Conservation (phyloP, 1,140 invertebrate genomes). For the Carposina sasakii region DNA sequence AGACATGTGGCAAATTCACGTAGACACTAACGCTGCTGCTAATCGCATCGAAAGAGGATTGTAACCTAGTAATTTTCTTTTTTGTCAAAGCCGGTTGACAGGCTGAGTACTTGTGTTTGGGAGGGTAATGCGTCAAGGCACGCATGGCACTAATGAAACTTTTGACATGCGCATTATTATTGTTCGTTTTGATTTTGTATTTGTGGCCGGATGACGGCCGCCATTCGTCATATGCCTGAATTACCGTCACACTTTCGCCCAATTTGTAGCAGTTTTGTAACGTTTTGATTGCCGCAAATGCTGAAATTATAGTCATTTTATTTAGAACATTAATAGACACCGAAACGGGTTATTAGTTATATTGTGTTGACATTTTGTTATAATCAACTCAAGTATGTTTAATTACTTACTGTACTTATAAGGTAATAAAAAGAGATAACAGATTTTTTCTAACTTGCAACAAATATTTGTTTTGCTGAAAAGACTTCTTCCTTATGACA, state of each 20-base stretch:
- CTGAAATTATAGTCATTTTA: constrained; percentile 49
- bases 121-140: constrained; percentile 23
- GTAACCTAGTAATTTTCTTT: constrained; percentile 30
- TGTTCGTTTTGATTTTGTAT: constrained; percentile 14
- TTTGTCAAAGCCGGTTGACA: constrained; percentile 25
- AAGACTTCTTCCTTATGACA: no score
- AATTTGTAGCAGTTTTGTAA: constrained; percentile 50
- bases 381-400: no score
- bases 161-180: constrained; percentile 52
- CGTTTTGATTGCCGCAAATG: constrained; percentile 45
- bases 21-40: no score
- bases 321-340: no score
- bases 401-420: no score
- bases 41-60: no score
- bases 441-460: no score
- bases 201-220: constrained; percentile 32
- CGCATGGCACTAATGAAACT: constrained; percentile 23
- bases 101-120: constrained; percentile 15
- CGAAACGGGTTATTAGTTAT: no score
- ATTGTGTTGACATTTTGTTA: no score
- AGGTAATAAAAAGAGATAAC: no score
- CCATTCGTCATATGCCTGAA: constrained; percentile 59
- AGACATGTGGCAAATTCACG: no score
- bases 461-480: no score
- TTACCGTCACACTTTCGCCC: constrained; percentile 62